Base-by-base conservation (phyloP, 2,113 vertebrate species). In the Scartelaos histophorus region DNA sequence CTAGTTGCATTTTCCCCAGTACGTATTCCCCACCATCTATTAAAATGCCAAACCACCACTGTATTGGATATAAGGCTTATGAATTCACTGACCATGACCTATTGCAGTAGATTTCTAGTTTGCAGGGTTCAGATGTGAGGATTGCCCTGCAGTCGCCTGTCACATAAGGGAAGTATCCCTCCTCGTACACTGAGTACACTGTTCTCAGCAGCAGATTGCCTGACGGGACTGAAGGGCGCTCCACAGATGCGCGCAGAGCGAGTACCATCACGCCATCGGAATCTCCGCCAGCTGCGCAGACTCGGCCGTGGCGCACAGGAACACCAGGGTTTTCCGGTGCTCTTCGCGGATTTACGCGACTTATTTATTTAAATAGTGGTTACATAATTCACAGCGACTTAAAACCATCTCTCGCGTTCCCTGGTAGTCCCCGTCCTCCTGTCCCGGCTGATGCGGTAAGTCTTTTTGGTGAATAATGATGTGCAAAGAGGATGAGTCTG, bases 231-330 rank as follows among this genome's bases (percentile, higher is more conserved):
- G 73, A 74, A 68, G 70, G 58, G 29, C 25, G 58, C 58, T 61
- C 58, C 25, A 34, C 24, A 35, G 57, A 38, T 69, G 16, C 85
- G 34, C 70, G 25, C 78, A 22, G 70, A 73, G 64, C 38, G 19
- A 24, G 76, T 71, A 80, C 2, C 79, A 82, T 89, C 89, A 89
- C 89, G 82, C 80, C 76, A 82, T 85, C 75, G 88, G 88, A 89
- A 83, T 87, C 87, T 87, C 89, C 84, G 69, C 67, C 88, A 88
- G 87, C 83, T 89, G 90, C 92, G 87, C 89, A 89, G 81, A 68
- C 86, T 85, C 89, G 4, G 69, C 71, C 68, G 73, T 74, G 54
- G 13, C 65, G 0, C 76, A 10, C 53, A 73, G 77, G 82, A 82
- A 85, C 84, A 75, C 70, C 87, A 84, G 90, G 89, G 82, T 85